Evolutionary conservation across 64 coral and sea anemone genomes (phyloP), one percentile per base, ranked within the genome.

Genomic region (Catalaphyllia jardinei): DNA sequence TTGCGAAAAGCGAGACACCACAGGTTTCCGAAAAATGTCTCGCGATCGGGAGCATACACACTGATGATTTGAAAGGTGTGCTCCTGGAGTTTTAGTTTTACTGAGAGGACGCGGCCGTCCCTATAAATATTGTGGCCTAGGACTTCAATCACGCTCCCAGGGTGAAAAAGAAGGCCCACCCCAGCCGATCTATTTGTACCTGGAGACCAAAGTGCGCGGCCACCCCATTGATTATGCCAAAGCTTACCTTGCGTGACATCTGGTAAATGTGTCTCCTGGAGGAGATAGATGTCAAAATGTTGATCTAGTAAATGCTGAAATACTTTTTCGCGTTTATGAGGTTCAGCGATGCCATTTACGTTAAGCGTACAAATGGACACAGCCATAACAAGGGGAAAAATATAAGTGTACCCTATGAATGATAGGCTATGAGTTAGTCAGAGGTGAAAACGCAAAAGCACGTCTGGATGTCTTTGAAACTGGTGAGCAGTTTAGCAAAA

Each of bases 311-410:
- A 38, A 19, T 55, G 22, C 27, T 42, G 9, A 35, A 30, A 35
- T 19, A 87, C 38, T 28, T 52, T 29, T 14, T 49, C 69, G 10
- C 13, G n/a, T 22, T 87, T 87, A 38, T 49, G 25, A 20, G 55
- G 30, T 12, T 87, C 46, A 7, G 39, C 39, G 39, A 46, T 46
- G 39, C 39, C 39, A 46, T 46, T 46, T 0, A 46, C 39, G 39
- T 87, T 87, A 74, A 87, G 9, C 71, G 71, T 73, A 24, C 69
- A 87, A 55, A 62, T 6, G 12, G 60, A 62, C 60, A 62, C 20
- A 3, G 60, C 60, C 60, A 62, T 62, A 18, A 62, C 4, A 18
- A 62, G 1, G 1, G 4, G 4, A 4, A 62, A 62, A 11, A 15
- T 62, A 2, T 8, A 74, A 74, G 14, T 30, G 29, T 33, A 74